Conservation (phyloP, 2,888 invertebrate genomes). For the Sycophila texana region DNA sequence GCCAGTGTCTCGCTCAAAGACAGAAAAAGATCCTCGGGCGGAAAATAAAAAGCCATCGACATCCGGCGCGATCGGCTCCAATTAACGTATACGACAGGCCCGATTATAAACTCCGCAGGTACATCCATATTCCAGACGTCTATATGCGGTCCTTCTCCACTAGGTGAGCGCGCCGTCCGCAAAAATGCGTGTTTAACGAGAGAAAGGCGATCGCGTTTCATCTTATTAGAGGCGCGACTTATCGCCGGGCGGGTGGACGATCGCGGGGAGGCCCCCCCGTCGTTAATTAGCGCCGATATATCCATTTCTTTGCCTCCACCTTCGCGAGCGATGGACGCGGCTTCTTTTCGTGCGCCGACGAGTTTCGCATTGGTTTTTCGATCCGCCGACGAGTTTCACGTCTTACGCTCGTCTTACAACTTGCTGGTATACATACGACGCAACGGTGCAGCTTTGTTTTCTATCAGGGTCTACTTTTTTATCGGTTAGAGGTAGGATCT, state of each 20-base stretch:
- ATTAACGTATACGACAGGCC: conserved; percentile 9
- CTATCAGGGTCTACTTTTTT: not conserved
- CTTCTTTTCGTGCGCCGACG: conserved; percentile 15
- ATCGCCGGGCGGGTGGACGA: conserved; percentile 4
- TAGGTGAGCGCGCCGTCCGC: not conserved
- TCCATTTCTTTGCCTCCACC: conserved; percentile 43
- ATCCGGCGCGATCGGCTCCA: conserved; percentile 2
- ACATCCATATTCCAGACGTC: conserved; percentile 46
- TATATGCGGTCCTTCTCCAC: conserved; percentile 17
- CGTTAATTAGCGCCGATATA: conserved; percentile 41
- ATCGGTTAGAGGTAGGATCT: not conserved
- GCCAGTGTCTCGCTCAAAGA: not conserved
- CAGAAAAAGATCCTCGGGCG: not conserved
- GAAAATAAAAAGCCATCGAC: conserved; percentile 27
- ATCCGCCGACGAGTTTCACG: conserved; percentile 25
- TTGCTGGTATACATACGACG: too few species aligned
- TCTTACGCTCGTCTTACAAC: not conserved
- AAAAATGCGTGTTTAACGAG: conserved; percentile 40
- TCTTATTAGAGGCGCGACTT: conserved; percentile 69
- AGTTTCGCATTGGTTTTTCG: conserved; percentile 27
- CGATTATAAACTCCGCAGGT: conserved; percentile 31
- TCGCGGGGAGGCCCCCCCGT: not conserved
- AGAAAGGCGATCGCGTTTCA: conserved; percentile 72
- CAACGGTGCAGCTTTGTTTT: not conserved
- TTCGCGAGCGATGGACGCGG: not conserved